Base-by-base conservation (phyloP, 1,140 invertebrate species). In the Drosophila watanabei region DNA sequence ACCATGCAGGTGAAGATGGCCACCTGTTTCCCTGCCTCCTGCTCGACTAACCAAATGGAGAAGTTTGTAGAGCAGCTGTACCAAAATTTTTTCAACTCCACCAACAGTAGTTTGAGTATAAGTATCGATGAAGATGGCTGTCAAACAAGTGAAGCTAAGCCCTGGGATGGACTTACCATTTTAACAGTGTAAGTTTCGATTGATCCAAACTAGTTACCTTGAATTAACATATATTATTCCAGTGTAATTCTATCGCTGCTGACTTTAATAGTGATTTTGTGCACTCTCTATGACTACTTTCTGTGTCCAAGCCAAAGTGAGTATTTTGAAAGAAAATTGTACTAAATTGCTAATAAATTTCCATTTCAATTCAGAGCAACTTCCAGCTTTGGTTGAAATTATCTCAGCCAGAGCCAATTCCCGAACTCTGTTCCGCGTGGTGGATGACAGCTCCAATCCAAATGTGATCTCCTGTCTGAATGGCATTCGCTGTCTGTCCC, bases 401-500 rank as follows among this genome's bases (percentile, higher is more conserved):
- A 75, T 81, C 20, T 86, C 83, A 0, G 75, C 71, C 20, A 72
- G 83, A 6, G 75, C 61, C 14, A 85, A 80, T 60, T 72, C 83
- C 6, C 51, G 75, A 3, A 24, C 66, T 1, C 58, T 87, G 2
- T 87, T 88, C 33, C 80, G 65, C 2, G 41, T 78, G 4, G 33
- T 64, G 1, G 52, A 54, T 30, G 57, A 35, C 8, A 64, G 49
- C 18, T 39, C 51, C 14, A 88, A 88, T 49, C 75, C 66, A 0
- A 88, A 88, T 54, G 73, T 81, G 16, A 83, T 90, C 28, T 65
- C 94, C 7, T 95, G 94, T 63, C 56, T 95, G 16, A 93, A 95
- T 73, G 95, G 95, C 5, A 92, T 96, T 16, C 94, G 95, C 57
- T 94, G 94, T 4, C 63, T 96, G 16, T 95, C 95, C 20, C 95